Evolutionary conservation across 1,140 invertebrate species (phyloP).

Genomic region (Drusus annulatus): DNA sequence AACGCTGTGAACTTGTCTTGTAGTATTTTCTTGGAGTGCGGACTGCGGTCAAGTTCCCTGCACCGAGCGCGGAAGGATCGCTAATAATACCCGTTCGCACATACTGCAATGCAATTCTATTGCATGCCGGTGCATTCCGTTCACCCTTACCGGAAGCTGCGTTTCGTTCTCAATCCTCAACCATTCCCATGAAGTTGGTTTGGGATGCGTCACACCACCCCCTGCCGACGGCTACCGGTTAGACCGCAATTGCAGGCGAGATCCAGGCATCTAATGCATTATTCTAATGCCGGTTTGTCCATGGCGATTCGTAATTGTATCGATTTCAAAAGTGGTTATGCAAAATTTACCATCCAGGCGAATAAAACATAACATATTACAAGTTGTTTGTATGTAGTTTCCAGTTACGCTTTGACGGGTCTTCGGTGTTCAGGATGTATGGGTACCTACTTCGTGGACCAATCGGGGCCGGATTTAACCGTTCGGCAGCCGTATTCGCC

Average conservation of each 20-base stretch:
- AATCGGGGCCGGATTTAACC: too few relatives aligned
- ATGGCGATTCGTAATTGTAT: conserved; percentile 14
- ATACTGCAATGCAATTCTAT: conserved; percentile 11
- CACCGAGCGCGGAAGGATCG: too few relatives aligned
- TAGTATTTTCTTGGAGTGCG: too few relatives aligned
- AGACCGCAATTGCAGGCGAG: conserved; percentile 30
- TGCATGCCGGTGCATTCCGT: conserved; percentile 29
- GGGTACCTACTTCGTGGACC: too few relatives aligned
- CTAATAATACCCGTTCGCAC: conserved; percentile 32
- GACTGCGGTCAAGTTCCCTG: too few relatives aligned
- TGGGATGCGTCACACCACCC: conserved; percentile 30
- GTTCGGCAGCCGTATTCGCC: too few relatives aligned
- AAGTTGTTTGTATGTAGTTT: too few relatives aligned
- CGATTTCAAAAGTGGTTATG: conserved; percentile 20
- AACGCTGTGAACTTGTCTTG: too few relatives aligned
- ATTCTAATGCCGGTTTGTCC: conserved; percentile 16
- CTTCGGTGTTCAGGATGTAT: too few relatives aligned
- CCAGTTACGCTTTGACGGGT: too few relatives aligned
- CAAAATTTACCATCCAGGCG: neutral
- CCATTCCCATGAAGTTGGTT: neutral
- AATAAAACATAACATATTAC: neutral
- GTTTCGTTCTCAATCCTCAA: neutral
- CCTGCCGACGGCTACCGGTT: conserved; percentile 4
- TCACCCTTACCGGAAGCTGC: conserved; percentile 24
- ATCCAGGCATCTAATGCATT: conserved; percentile 24